Evolutionary conservation across 1,140 invertebrate species (phyloP), one percentile per base, ranked within the genome.

Genomic region (Periplaneta americana): DNA sequence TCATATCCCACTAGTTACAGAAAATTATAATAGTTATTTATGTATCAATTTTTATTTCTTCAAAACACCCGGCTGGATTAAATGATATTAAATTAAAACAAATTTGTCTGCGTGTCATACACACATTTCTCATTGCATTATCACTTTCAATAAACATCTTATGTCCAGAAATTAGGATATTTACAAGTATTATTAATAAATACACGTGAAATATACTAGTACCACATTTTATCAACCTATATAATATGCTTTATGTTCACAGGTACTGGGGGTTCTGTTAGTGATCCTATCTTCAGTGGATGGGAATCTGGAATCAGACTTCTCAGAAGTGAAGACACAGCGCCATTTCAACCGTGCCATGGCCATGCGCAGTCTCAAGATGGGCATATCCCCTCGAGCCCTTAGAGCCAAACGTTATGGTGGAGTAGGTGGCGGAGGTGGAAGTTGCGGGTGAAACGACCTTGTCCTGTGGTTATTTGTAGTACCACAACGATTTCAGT

Each of bases 261-360:
- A 80, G 79, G 79, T 94, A 82, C 90, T 95, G 85, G 93, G 93
- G 34, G 95, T 96, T 74, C 90, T 96, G 34, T 91, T 96, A 85
- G 95, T 95, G 57, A 95, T 96, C 83, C 87, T 96, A 32, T 94
- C 94, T 74, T 95, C 93, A 33, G 90, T 93, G 83, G 91, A 95
- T 85, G 90, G 87, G 84, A 90, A 90, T 84, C 87, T 89, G 82
- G 89, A 93, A 85, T 81, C 92, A 92, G 82, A 94, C 95, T 85
- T 92, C 93, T 22, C 92, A 92, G 79, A 80, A 28, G 39, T 75
- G 15, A 80, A 75, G 79, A 57, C 79, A 37, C 92, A 92, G 84
- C 91, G 95, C 17, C 95, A 96, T 86, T 96, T 96, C 86, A 96
- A 96, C 88, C 90, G 95, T 79, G 94, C 95, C 2, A 95, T 96